Base-by-base conservation (phyloP, 2,888 invertebrate genomes). In the Phyllotreta striolata region DNA sequence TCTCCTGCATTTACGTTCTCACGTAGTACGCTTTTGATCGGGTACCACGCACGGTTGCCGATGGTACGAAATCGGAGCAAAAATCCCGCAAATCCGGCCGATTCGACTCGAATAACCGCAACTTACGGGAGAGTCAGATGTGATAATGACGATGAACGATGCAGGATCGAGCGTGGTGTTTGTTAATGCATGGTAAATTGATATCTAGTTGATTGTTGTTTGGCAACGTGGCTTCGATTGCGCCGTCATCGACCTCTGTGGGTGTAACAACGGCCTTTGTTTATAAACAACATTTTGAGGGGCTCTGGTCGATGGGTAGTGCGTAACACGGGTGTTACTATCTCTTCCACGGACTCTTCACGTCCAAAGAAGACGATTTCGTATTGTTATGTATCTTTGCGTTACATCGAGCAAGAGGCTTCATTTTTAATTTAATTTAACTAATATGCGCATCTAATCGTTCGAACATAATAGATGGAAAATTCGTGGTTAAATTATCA, bases 241-340 rank as follows among this genome's bases (percentile, higher is more conserved):
- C 41, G 2, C 55, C 12, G 55, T 43, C 51, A 55, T 39, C 56
- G 62, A 62, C 49, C 62, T 49, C 55, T 24, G 62, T 62, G 62
- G 62, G 62, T 49, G 62, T 62, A 62, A 38, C 55, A 63, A 57
- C 58, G 49, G 46, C 63, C 55, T 57, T 63, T 63, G 63, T 63
- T 63, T 63, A 49, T 63, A 63, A 54, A 59, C 59, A 63, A 63
- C 63, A 58, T 63, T 63, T 63, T 63, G 59, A 59, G 58, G 10
- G 43, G 9, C 58, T 10, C 63, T 59, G 58, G 54, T 58, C 34
- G 24, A 37, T 49, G 34, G 39, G 44, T 51, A 41, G 63, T 59
- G 63, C 63, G 63, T 63, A 63, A 63, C 49, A 58, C 63, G 58
- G 24, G 63, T 63, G 63, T 55, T 55, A 34, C 40, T 55, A 55